Evolutionary conservation across 1,140 invertebrate species (phyloP).

Genomic region (Leucophenga varia): DNA sequence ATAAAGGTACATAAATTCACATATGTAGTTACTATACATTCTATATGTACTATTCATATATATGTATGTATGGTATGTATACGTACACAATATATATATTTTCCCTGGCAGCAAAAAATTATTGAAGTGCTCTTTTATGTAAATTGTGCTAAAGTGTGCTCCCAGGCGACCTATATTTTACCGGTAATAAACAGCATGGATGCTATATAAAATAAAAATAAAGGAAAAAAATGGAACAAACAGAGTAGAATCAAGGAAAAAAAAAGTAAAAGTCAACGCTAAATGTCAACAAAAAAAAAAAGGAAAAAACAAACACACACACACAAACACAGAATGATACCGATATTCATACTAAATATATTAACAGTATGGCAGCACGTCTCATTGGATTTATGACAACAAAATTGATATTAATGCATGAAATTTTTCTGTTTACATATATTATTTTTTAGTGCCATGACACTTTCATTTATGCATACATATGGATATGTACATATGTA

Average conservation of each 20-base stretch:
- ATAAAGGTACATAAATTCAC: too few relatives aligned
- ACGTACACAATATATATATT: too few relatives aligned
- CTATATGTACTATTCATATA: too few relatives aligned
- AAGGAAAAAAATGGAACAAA: too few relatives aligned
- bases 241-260: not conserved
- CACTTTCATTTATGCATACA: too few relatives aligned
- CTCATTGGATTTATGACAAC: conserved; percentile 49
- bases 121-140: conserved; percentile 29
- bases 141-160: conserved; percentile 32
- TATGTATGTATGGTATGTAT: too few relatives aligned
- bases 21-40: too few relatives aligned
- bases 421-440: conserved; percentile 28
- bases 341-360: too few relatives aligned
- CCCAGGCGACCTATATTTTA: conserved; percentile 46
- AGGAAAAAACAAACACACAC: not conserved
- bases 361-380: too few relatives aligned
- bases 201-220: too few relatives aligned
- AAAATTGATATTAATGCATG: conserved; percentile 50
- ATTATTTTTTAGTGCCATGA: conserved; percentile 1
- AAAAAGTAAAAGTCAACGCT: conserved; percentile 16
- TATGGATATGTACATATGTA: too few relatives aligned
- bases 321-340: conserved; percentile 13
- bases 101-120: too few relatives aligned
- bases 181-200: conserved; percentile 30
- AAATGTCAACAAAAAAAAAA: conserved; percentile 16